phyloP scores from a whole-genome alignment of 2,113 vertebrate genomes.

The Aptenodytes patagonicus region DNA sequence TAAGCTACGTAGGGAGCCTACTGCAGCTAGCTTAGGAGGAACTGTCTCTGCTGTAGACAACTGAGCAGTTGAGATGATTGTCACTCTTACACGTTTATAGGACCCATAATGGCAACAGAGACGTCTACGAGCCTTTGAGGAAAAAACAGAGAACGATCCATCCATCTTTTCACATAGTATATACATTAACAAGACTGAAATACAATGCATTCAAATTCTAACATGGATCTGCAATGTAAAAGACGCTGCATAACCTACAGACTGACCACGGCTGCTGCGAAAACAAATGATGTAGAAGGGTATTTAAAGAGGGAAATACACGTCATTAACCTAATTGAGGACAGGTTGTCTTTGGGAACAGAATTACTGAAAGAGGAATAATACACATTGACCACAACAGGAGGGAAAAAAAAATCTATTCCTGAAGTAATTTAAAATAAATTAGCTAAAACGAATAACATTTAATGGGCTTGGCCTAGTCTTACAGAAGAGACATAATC shows the following conservation, averaged over 20 bases:
- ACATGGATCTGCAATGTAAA: background rate
- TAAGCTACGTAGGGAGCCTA: rapidly evolving
- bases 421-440: background rate
- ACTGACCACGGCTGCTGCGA: background rate
- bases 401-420: background rate
- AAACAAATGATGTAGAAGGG: background rate
- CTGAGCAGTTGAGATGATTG: rapidly evolving
- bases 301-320: background rate
- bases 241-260: background rate
- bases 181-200: background rate
- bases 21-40: background rate
- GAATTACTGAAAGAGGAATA: background rate
- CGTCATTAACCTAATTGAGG: background rate
- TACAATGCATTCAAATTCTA: background rate
- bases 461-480: background rate
- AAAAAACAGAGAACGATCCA: background rate
- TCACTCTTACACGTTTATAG: background rate
- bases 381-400: background rate
- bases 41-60: rapidly evolving
- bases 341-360: background rate
- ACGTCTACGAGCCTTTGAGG: rapidly evolving
- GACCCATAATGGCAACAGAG: background rate
- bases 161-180: background rate
- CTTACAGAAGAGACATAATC: background rate
- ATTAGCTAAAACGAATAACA: background rate